phyloP scores from a whole-genome alignment of 64 coral and sea anemone species.

The Montipora capricornis region DNA sequence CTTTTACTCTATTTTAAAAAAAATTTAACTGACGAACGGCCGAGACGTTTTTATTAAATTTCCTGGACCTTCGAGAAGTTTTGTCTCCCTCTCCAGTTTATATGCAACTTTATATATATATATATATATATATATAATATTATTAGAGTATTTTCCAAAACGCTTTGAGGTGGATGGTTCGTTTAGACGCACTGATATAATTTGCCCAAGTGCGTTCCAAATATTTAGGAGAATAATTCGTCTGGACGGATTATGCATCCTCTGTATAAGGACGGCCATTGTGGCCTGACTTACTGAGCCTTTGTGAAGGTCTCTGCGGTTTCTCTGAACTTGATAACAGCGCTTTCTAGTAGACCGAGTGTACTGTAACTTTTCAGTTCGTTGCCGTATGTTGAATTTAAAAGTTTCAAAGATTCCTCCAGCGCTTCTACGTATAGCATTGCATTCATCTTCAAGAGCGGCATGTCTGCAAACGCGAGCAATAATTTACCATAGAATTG shows the following conservation, averaged over 20 bases:
- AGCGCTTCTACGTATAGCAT: conserved; percentile 26
- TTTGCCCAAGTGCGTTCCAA: no score
- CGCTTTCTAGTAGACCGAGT: conserved; percentile 16
- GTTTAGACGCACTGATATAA: no score
- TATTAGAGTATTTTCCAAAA: no score
- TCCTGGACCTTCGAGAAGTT: no score
- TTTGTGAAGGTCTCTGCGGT: conserved; percentile 17
- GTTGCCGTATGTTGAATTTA: conserved; percentile 6
- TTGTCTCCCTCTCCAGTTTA: no score
- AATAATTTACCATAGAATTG: conserved; percentile 66
- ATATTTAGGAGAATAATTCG: neutral
- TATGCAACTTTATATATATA: no score
- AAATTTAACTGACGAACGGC: no score
- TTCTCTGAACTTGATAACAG: conserved; percentile 12
- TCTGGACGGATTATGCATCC: neutral
- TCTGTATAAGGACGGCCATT: neutral
- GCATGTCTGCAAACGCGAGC: conserved; percentile 43
- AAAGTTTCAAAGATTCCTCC: conserved; percentile 1
- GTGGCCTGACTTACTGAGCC: neutral
- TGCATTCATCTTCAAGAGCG: conserved; percentile 8
- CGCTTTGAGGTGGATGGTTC: no score
- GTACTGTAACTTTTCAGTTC: conserved; percentile 14
- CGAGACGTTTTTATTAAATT: no score
- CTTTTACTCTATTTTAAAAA: no score
- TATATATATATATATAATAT: no score